phyloP scores from a whole-genome alignment of 2,113 vertebrate species.

The Agapornis roseicollis region DNA sequence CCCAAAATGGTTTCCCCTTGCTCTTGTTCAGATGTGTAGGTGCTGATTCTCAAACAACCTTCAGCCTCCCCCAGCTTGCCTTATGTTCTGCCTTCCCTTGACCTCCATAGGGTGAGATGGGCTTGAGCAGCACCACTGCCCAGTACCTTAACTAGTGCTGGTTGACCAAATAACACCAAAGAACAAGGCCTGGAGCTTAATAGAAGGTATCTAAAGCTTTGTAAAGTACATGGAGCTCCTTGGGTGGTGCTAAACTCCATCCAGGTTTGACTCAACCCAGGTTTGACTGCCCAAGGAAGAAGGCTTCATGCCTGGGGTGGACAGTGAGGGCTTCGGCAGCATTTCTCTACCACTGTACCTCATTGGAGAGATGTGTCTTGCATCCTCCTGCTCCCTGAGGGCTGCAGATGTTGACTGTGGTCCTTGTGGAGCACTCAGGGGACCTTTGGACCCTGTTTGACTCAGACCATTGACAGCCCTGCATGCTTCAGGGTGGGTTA shows the following conservation, averaged over 20 bases:
- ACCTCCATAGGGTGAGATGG: neutral
- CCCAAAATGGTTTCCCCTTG: neutral
- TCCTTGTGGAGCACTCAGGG: neutral
- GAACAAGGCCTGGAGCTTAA: neutral
- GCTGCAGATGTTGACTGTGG: neutral
- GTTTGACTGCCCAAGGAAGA: neutral
- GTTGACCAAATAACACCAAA: neutral
- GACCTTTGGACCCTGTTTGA: neutral
- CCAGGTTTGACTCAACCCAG: neutral
- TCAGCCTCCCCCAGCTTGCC: fast-evolving
- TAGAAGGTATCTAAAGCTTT: neutral
- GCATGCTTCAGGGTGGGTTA: neutral
- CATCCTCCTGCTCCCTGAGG: neutral
- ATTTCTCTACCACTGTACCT: fast-evolving
- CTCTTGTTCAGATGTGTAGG: fast-evolving
- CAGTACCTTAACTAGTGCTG: neutral
- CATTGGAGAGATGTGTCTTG: neutral
- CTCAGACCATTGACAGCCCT: neutral
- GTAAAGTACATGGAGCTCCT: neutral
- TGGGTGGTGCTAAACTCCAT: neutral
- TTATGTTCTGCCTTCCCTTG: neutral
- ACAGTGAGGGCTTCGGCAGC: neutral
- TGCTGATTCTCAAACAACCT: neutral
- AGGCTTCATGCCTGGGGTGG: neutral
- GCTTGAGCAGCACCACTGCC: neutral